Base-by-base conservation (phyloP, 1,140 invertebrate species). In the Drosophila lacteicornis region DNA sequence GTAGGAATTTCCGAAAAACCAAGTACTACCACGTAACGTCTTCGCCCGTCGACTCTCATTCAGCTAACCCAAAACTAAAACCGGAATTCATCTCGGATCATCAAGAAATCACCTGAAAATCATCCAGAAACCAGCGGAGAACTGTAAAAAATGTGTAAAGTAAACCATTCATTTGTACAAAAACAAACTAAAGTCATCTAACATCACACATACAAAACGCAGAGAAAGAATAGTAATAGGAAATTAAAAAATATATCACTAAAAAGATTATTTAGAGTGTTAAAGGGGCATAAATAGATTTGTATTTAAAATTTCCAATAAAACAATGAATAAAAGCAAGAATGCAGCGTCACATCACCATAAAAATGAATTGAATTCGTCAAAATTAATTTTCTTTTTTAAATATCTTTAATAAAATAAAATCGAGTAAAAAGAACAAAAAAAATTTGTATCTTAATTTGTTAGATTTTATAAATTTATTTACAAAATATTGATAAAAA, bases 41-140 rank as follows among this genome's bases (percentile, higher is more conserved):
- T 22, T 22, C 27, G 43, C 45, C 57, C 33, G 17, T 53, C 38
- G 58, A 59, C 15, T 69, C 40, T 56, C 75, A 78, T 78, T 12
- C 45, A 73, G 47, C 74, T 78, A 78, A 78, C 75, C 63, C 46
- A 51, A 56, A 50, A 76, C 74, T 76, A 76, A 76, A 76, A 67
- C 42, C 27, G 74, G 53, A 76, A 36, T 33, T 66, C 73, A 76
- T 76, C 71, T 55, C 3, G n/a, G 53, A 76, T 59, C 74, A 67
- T 59, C 71, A 53, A 36, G 25, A 57, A 75, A 73, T 61, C 56
- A 74, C 36, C 19, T 27, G 30, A 56, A 62, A 75, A 62, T 55
- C 69, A 74, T 55, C 36, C 49, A 6, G 49, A 62, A 46, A 8
- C 33, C 58, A 27, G 19, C 11, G n/a, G 12, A 47, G 38, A 17